Conservation (phyloP, 2,888 invertebrate genomes). For the Heliconius ismenius region DNA sequence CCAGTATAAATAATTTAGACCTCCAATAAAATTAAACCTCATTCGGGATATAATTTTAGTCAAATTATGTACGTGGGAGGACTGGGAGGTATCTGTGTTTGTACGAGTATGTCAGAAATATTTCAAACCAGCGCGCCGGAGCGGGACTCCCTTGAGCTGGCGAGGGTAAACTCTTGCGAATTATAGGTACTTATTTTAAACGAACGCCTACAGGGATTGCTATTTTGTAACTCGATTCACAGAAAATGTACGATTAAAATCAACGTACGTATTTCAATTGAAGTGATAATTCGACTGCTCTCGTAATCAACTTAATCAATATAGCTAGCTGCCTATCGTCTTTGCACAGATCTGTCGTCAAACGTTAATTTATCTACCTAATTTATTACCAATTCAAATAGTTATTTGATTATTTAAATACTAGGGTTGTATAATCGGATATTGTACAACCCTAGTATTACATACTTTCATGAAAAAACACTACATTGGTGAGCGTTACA, state of each 20-base stretch:
- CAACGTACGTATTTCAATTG: conserved; percentile 45
- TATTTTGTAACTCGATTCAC: conserved; percentile 66
- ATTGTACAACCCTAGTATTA: no score
- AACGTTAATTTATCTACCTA: conserved; percentile 76
- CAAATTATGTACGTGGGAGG: conserved; percentile 39
- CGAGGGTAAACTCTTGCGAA: conserved; percentile 75
- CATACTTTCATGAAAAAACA: no score
- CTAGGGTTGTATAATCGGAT: not conserved
- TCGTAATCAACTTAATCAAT: conserved; percentile 69
- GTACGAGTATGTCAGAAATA: conserved; percentile 57
- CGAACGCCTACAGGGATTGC: conserved; percentile 69
- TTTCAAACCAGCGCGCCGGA: conserved; percentile 63
- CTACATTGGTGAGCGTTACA: no score
- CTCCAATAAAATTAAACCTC: conserved; percentile 8
- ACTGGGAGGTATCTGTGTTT: conserved; percentile 37
- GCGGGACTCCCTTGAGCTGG: conserved; percentile 66
- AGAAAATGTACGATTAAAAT: conserved; percentile 49
- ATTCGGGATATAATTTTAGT: conserved; percentile 21
- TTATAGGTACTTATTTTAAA: conserved; percentile 79
- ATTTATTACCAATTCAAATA: conserved; percentile 64
- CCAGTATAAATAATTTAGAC: not conserved
- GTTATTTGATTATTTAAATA: conserved; percentile 58
- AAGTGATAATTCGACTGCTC: conserved; percentile 60
- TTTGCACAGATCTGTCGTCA: conserved; percentile 63
- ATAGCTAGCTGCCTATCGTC: conserved; percentile 54